These are phyloP conservation scores for Micronycteris hirsuta DNA, from an alignment of 2,113 vertebrate species.

Conservation along the genomic window DNA sequence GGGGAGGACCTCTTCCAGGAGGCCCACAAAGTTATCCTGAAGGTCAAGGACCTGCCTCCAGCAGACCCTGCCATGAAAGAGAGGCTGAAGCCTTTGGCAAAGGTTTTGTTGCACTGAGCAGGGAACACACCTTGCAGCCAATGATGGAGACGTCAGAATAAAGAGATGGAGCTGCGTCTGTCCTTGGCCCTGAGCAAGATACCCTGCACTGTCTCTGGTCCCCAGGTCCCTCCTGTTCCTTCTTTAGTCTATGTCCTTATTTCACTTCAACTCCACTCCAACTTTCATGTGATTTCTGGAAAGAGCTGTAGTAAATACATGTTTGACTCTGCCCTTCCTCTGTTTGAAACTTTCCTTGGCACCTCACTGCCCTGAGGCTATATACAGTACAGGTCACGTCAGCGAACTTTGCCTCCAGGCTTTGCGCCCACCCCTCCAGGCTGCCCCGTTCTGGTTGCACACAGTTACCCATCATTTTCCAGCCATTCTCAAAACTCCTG, in stretches of 20 bases:
- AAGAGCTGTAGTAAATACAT: background rate
- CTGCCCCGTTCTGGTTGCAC: background rate
- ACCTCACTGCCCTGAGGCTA: background rate
- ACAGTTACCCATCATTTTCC: background rate
- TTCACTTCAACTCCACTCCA: background rate
- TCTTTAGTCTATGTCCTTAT: background rate
- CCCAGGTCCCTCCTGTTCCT: background rate
- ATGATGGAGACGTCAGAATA: background rate
- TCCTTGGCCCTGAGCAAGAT: background rate
- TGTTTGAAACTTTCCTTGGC: background rate
- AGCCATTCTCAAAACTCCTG: background rate
- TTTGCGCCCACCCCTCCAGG: background rate
- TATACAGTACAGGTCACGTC: background rate
- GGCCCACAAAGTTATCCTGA: slow-evolving; percentile 73
- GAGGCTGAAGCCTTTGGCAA: background rate
- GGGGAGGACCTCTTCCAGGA: slow-evolving; percentile 82
- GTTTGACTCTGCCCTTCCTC: background rate
- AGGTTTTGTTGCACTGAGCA: background rate
- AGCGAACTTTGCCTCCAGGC: background rate
- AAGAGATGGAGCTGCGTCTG: background rate
- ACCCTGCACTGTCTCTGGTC: background rate
- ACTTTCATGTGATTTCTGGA: background rate
- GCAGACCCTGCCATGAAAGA: background rate
- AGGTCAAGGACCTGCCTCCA: slow-evolving; percentile 61
- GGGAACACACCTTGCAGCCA: accelerated